Base-by-base conservation (phyloP, 1,140 invertebrate genomes). In the Meloidogyne hapla region DNA sequence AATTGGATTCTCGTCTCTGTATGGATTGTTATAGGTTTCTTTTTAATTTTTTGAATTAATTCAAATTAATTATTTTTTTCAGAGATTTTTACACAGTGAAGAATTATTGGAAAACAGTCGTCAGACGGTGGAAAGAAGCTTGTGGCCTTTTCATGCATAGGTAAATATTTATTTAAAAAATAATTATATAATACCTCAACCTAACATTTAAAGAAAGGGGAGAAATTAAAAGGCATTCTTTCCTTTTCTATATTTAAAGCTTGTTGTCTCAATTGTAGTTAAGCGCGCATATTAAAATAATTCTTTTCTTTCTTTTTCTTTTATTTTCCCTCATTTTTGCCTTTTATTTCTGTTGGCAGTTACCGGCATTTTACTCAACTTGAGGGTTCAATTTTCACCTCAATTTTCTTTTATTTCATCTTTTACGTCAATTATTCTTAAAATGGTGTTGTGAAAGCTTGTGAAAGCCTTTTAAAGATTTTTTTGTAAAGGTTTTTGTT, bases 21-120 rank as follows among this genome's bases (percentile, higher is more conserved):
- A 38, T 78, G 65, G 77, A 78, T 75, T 73, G 66, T 45, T 78
- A 78, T 33, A 74, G 71, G 71, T 73, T 18, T 26, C 2, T n/a
- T 40, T 28, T 28, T 33, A n/a, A 21, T 15, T 45, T 45, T 15
- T 45, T 15, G 1, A n/a, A n/a, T 56, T 48, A 21, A 23, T n/a
- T n/a, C n/a, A n/a, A n/a, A n/a, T n/a, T n/a, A 10, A 33, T 33
- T 33, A 33, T 33, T 21, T 15, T 63, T 64, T 73, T 56, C 5
- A 73, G 77, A 26, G 77, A 78, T 40, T 78, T 78, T 48, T 78
- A 70, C n/a, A 80, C 77, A 21, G 79, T 78, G 15, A 78, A 78
- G 42, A 78, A 78, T 63, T 78, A 78, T 65, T 78, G 77, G 77
- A 78, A 78, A 48, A 78, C 77, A 45, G 78, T 78, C 25, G 61